Percentiles rank a stretch among this genome's conserved stretches.
phyloP scores from a whole-genome alignment of 2,113 vertebrate genomes.

The Labrus mixtus region DNA sequence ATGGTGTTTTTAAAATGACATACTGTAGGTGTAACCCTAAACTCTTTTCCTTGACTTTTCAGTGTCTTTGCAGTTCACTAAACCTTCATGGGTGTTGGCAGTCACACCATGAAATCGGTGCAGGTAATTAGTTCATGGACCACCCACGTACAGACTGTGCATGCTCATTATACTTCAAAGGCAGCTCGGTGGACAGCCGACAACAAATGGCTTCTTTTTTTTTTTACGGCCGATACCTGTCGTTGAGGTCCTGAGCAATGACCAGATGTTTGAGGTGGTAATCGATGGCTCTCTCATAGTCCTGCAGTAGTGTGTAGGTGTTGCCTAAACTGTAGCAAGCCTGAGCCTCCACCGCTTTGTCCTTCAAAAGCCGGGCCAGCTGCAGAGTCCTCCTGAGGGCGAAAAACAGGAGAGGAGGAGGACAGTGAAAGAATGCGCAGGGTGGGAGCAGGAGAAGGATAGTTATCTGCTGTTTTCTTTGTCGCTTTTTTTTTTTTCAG shows the following conservation, averaged over 20 bases:
- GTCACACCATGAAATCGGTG: slow-evolving; percentile 3
- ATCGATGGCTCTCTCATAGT: slow-evolving; percentile 95
- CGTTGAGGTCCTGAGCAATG: slow-evolving; percentile 93
- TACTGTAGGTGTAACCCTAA: neutral
- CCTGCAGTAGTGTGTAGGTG: slow-evolving; percentile 94
- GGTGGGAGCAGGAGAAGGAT: slow-evolving; percentile 57
- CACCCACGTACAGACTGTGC: slow-evolving; percentile 14
- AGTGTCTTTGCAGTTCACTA: neutral
- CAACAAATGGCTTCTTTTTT: slow-evolving; percentile 15
- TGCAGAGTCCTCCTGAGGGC: slow-evolving; percentile 90
- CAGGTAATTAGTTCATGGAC: slow-evolving; percentile 5
- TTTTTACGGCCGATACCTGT: slow-evolving; percentile 86
- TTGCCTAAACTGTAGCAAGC: slow-evolving; percentile 98
- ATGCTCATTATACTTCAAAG: slow-evolving; percentile 32
- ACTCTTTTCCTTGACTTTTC: neutral
- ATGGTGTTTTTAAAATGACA: neutral
- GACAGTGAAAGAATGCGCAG: slow-evolving; percentile 60
- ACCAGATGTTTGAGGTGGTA: slow-evolving; percentile 96
- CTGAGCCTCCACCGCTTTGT: slow-evolving; percentile 95
- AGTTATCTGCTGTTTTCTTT: slow-evolving; percentile 44
- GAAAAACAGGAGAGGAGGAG: slow-evolving; percentile 19
- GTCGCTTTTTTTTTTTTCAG: slow-evolving; percentile 9
- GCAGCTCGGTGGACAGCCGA: slow-evolving; percentile 11
- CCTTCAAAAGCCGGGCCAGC: slow-evolving; percentile 92
- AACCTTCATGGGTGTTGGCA: slow-evolving; percentile 3